These are phyloP conservation scores for Hirtodrosophila histrioides DNA, from an alignment of 2,888 invertebrate genomes.

Conservation along the genomic window DNA sequence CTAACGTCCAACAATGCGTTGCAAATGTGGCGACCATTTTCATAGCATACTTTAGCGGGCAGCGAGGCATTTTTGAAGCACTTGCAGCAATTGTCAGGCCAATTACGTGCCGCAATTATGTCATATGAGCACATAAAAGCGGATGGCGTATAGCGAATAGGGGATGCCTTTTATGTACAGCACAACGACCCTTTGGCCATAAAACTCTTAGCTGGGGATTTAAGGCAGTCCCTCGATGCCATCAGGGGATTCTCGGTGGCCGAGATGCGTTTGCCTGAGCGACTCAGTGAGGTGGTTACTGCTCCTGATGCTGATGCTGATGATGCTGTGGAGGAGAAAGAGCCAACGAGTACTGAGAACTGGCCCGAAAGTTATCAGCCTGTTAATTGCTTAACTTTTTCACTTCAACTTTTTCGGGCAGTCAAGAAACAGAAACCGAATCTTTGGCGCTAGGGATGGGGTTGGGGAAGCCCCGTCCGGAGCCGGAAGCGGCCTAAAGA, in stretches of 20 bases:
- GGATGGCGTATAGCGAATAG: conserved; percentile 30
- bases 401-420: conserved; percentile 72
- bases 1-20: conserved; percentile 36
- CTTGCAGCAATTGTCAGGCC: conserved; percentile 76
- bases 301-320: too few relatives aligned
- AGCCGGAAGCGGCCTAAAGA: conserved; percentile 40
- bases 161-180: conserved; percentile 32
- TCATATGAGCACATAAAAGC: conserved; percentile 73
- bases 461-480: not conserved
- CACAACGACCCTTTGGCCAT: conserved; percentile 56
- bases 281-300: conserved; percentile 2
- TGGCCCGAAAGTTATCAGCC: conserved; percentile 78
- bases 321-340: not conserved
- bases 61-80: conserved; percentile 67
- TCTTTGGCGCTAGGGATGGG: not conserved
- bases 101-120: conserved; percentile 74
- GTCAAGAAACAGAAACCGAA: conserved; percentile 43
- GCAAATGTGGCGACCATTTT: conserved; percentile 46
- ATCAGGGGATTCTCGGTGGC: conserved; percentile 7
- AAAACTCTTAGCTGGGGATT: conserved; percentile 69
- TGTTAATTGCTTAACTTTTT: conserved; percentile 83
- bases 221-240: conserved; percentile 26
- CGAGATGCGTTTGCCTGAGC: conserved; percentile 27
- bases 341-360: conserved; percentile 32
- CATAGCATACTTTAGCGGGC: conserved; percentile 71